Evolutionary conservation across 1,140 invertebrate genomes (phyloP).

Genomic region (Apocrypta bakeri): DNA sequence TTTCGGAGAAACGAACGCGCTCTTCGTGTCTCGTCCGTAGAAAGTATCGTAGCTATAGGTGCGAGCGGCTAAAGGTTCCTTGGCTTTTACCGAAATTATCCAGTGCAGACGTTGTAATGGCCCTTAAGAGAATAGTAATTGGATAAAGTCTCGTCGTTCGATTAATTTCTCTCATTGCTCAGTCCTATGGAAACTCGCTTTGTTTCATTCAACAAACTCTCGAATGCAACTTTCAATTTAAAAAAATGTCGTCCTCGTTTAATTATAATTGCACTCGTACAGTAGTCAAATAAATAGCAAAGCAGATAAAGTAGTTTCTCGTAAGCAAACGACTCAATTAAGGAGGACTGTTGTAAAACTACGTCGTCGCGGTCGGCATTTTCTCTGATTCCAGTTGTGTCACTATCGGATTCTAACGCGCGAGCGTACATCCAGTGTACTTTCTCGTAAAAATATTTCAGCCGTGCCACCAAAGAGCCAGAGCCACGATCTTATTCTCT

Average conservation of each 20-base stretch:
- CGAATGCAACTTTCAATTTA: neutral
- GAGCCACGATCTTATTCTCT: neutral
- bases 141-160: too few relatives aligned
- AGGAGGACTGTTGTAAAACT: neutral
- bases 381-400: slow-evolving; percentile 34
- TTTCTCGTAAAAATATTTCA: slow-evolving; percentile 30
- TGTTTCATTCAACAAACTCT: too few relatives aligned
- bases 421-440: neutral
- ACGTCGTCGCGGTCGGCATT: neutral
- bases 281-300: neutral
- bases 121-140: too few relatives aligned
- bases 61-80: neutral
- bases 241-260: slow-evolving; percentile 32
- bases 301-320: neutral
- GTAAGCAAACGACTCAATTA: slow-evolving; percentile 38
- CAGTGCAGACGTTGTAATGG: neutral
- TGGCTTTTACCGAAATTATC: neutral
- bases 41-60: too few relatives aligned
- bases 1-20: slow-evolving; percentile 38
- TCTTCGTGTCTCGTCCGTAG: neutral
- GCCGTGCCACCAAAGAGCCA: neutral
- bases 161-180: too few relatives aligned
- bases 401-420: neutral
- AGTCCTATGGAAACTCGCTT: too few relatives aligned
- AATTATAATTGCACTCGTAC: neutral